These are phyloP conservation scores for Perizoma flavofasciatum DNA, from an alignment of 2,888 invertebrate species.

Conservation along the genomic window DNA sequence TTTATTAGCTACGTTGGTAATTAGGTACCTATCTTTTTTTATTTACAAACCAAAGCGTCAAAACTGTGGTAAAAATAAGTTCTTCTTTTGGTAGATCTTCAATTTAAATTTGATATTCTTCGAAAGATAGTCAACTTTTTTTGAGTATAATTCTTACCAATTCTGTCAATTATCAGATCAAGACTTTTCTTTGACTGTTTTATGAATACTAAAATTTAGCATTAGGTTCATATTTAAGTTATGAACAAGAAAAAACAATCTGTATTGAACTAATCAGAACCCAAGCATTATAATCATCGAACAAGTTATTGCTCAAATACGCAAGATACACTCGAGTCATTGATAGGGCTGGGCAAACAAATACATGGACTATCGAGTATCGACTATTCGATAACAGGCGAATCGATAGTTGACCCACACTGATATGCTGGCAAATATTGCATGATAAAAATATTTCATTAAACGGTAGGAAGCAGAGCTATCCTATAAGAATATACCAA, in stretches of 20 bases:
- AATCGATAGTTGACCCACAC: constrained; percentile 74
- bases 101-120: no score
- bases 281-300: constrained; percentile 68
- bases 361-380: constrained; percentile 75
- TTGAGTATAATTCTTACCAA: no score
- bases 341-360: constrained; percentile 75
- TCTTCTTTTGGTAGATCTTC: no score
- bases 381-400: constrained; percentile 73
- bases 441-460: constrained; percentile 28
- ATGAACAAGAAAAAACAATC: constrained; percentile 44
- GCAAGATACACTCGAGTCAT: constrained; percentile 76
- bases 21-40: no score
- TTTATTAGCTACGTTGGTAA: neutral
- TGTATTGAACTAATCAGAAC: constrained; percentile 69
- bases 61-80: no score
- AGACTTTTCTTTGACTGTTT: no score
- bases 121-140: no score
- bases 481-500: no score
- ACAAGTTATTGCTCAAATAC: constrained; percentile 81
- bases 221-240: no score
- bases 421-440: constrained; percentile 40
- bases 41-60: no score
- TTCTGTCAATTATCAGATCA: no score
- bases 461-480: constrained; percentile 4
- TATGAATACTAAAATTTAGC: no score